Percentiles rank a stretch among this genome's conserved stretches.
These are phyloP conservation scores for Rhodophaea formosa DNA, from an alignment of 2,888 invertebrate species.

Conservation along the genomic window DNA sequence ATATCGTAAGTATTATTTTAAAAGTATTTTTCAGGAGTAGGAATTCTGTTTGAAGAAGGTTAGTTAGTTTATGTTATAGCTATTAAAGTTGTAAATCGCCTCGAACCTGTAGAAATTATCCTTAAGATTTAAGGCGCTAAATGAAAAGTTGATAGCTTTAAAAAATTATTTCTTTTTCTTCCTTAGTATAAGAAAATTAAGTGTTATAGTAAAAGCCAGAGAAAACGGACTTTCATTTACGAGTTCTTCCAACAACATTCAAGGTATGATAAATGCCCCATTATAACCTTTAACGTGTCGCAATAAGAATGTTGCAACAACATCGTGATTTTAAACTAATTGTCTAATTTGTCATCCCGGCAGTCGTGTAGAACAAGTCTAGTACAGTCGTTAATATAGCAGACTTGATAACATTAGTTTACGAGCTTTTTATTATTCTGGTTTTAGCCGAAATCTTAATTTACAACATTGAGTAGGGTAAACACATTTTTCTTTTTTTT, in stretches of 20 bases:
- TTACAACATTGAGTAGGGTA: too few relatives aligned
- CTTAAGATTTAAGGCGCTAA: too few relatives aligned
- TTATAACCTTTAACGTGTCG: slow-evolving; percentile 24
- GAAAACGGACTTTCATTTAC: slow-evolving; percentile 2
- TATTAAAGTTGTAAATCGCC: too few relatives aligned
- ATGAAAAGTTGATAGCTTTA: too few relatives aligned
- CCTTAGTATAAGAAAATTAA: not conserved
- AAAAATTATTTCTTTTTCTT: not conserved
- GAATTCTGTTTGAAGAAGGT: too few relatives aligned
- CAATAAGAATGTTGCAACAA: slow-evolving; percentile 28
- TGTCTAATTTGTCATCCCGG: slow-evolving; percentile 61
- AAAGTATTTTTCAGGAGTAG: too few relatives aligned
- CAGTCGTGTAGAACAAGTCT: slow-evolving; percentile 19
- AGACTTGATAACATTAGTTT: slow-evolving; percentile 6
- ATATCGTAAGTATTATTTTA: too few relatives aligned
- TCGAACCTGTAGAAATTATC: too few relatives aligned
- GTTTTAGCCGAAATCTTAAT: too few relatives aligned
- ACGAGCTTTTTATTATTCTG: not conserved
- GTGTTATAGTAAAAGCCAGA: not conserved
- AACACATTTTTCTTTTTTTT: too few relatives aligned
- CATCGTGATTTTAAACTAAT: slow-evolving; percentile 57
- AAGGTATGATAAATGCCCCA: slow-evolving; percentile 16
- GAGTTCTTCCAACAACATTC: not conserved
- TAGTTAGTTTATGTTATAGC: too few relatives aligned
- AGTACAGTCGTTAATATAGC: slow-evolving; percentile 1